Evolutionary conservation across 2,797 vertebrate genomes (phyloP).

Genomic region (Amblyraja radiata): DNA sequence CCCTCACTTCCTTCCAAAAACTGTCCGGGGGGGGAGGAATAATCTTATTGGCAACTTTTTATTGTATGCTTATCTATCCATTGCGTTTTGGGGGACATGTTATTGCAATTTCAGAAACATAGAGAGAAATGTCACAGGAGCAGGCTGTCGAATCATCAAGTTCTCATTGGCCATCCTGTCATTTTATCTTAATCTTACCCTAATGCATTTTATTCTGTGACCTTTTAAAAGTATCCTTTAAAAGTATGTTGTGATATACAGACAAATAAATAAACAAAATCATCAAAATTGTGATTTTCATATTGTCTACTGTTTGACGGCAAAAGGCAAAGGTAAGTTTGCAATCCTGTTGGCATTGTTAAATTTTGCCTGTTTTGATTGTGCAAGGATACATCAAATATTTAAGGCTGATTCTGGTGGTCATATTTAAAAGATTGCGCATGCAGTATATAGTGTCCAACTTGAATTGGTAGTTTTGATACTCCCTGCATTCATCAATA

Average conservation of each 20-base stretch:
- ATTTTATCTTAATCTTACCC: too few relatives aligned
- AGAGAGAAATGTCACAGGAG: too few relatives aligned
- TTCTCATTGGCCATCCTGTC: too few relatives aligned
- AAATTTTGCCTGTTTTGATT: neutral
- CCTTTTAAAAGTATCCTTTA: neutral
- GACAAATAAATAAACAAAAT: neutral
- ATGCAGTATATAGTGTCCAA: neutral
- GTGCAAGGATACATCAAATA: neutral
- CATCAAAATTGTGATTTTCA: neutral
- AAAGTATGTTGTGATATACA: constrained; percentile 9
- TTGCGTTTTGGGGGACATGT: neutral
- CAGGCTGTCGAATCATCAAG: too few relatives aligned
- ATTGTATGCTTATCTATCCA: neutral
- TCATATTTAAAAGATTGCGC: neutral
- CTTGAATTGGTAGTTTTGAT: neutral
- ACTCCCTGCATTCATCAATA: neutral
- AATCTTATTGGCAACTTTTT: neutral
- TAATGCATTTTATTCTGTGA: too few relatives aligned
- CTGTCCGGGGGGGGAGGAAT: neutral
- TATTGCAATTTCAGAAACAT: neutral
- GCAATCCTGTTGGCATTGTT: neutral
- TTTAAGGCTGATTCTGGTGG: neutral
- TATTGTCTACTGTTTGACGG: neutral
- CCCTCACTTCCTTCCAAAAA: neutral
- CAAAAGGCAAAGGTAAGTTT: neutral